phyloP scores from a whole-genome alignment of 1,140 invertebrate species.

The Eumeta japonica region DNA sequence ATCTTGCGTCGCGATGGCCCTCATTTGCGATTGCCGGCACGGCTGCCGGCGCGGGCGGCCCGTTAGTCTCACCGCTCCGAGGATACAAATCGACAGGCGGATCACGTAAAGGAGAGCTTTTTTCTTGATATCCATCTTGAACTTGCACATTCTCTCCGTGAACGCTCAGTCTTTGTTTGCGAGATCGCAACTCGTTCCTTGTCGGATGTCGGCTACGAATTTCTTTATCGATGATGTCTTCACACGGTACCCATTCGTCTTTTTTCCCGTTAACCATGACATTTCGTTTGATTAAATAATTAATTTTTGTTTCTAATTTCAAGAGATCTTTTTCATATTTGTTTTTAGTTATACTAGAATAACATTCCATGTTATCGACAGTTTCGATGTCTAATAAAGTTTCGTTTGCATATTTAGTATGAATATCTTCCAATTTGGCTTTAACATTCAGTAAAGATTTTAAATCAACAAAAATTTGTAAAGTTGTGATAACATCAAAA shows the following conservation, averaged over 20 bases:
- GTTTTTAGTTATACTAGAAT: too few species aligned
- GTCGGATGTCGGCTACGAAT: neutral
- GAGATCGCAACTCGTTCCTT: neutral
- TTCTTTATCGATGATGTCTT: neutral
- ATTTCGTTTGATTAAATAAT: neutral
- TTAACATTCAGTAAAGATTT: conserved; percentile 13
- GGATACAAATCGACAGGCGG: conserved; percentile 38
- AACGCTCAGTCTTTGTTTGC: conserved; percentile 14
- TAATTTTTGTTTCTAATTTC: conserved; percentile 6
- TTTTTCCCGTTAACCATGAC: too few species aligned
- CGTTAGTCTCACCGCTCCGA: conserved; percentile 36
- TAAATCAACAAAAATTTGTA: conserved; percentile 39
- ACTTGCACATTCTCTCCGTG: conserved; percentile 23
- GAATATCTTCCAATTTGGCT: neutral
- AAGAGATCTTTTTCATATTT: too few species aligned
- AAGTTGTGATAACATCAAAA: conserved; percentile 31
- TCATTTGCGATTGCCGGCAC: conserved; percentile 39
- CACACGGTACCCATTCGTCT: too few species aligned
- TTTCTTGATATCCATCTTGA: conserved; percentile 27
- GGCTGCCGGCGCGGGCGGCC: conserved; percentile 21
- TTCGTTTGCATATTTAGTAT: too few species aligned
- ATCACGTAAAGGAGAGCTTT: conserved; percentile 33
- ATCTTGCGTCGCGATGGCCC: conserved; percentile 29
- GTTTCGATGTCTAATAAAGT: too few species aligned
- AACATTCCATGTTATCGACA: too few species aligned